These are phyloP conservation scores for Olivierus martensii DNA, from an alignment of 1,140 invertebrate genomes.

Conservation along the genomic window DNA sequence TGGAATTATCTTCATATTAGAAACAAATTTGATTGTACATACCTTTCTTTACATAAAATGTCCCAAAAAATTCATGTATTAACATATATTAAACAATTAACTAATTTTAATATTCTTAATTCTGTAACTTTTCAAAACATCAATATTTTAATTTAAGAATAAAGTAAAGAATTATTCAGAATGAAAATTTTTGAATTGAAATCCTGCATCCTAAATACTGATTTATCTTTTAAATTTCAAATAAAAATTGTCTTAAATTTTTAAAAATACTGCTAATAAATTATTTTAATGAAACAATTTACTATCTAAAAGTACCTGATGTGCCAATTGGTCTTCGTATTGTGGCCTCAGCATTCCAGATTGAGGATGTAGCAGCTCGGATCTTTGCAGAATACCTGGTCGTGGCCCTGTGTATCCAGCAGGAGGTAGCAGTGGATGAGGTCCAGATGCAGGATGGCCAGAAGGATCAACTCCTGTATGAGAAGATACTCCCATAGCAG, in stretches of 20 bases:
- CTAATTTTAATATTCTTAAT: too few species aligned
- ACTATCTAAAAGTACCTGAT: conserved; percentile 40
- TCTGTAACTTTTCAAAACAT: neutral
- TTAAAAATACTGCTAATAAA: neutral
- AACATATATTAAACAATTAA: too few species aligned
- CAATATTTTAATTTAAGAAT: neutral
- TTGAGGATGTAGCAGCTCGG: conserved; percentile 35
- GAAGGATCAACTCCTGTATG: conserved; percentile 35
- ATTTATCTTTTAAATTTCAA: neutral
- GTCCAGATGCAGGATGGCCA: conserved; percentile 31
- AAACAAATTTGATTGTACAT: too few species aligned
- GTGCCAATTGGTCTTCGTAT: conserved; percentile 67
- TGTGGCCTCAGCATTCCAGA: conserved; percentile 51
- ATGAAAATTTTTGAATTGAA: neutral
- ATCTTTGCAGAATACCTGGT: conserved; percentile 12
- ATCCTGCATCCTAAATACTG: too few species aligned
- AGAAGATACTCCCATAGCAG: conserved; percentile 40
- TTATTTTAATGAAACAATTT: neutral
- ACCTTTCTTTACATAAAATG: too few species aligned
- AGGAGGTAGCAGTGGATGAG: conserved; percentile 21
- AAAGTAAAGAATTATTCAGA: neutral
- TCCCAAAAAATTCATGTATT: too few species aligned
- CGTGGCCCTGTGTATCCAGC: conserved; percentile 17
- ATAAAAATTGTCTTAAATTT: neutral
- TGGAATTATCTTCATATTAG: too few species aligned